Conservation (phyloP, 2,797 vertebrate genomes). For the Tinamus major region DNA sequence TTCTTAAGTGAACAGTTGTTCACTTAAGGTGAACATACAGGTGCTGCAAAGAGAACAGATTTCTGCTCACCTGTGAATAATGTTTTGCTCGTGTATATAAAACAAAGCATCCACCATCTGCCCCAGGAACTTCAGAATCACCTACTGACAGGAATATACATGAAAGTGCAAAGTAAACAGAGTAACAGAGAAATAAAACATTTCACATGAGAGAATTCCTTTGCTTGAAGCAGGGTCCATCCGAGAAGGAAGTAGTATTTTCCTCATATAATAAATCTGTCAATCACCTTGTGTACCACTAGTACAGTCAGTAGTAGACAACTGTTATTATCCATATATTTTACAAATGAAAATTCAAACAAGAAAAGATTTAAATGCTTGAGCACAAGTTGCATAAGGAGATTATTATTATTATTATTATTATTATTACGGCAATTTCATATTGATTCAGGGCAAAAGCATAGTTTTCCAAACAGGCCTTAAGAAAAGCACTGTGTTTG, state of each 20-base stretch:
- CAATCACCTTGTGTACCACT: too few relatives aligned
- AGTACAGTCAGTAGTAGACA: too few relatives aligned
- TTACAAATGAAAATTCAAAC: not conserved
- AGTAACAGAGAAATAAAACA: not conserved
- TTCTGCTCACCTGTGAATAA: slow-evolving; percentile 79
- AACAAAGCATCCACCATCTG: slow-evolving; percentile 80
- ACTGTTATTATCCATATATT: not conserved
- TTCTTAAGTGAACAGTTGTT: not conserved
- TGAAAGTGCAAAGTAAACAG: not conserved
- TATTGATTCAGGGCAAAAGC: not conserved
- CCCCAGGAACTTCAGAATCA: slow-evolving; percentile 75
- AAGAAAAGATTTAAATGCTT: not conserved
- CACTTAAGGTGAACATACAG: not conserved
- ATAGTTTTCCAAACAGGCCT: not conserved
- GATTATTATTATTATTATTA: too few relatives aligned
- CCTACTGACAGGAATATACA: slow-evolving; percentile 50
- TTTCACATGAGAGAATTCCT: not conserved
- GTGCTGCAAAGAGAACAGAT: not conserved
- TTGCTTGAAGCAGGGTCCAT: not conserved
- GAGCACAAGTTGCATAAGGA: not conserved
- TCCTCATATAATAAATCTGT: not conserved
- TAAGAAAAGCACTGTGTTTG: not conserved
- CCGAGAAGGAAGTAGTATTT: not conserved
- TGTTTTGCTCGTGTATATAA: slow-evolving; percentile 76
- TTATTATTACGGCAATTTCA: not conserved